Percentiles rank a stretch among this genome's conserved stretches.
These are phyloP conservation scores for Typhlichthys subterraneus DNA, from an alignment of 2,797 vertebrate species.

Conservation along the genomic window DNA sequence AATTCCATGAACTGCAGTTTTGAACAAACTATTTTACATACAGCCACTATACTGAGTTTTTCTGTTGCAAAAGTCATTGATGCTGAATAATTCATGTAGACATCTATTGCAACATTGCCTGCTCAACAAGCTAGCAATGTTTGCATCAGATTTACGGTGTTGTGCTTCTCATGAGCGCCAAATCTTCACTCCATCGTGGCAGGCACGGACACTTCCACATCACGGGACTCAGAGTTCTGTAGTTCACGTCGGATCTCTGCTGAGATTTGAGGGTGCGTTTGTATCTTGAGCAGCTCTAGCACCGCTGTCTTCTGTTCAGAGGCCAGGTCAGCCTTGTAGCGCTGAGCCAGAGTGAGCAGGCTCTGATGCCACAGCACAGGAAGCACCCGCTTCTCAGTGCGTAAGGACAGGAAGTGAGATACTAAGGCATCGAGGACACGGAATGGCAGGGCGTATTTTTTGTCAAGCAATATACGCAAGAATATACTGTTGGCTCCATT, in stretches of 20 bases:
- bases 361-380: conserved; percentile 98
- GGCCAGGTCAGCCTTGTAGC: conserved; percentile 94
- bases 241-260: conserved; percentile 90
- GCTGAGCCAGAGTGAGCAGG: conserved; percentile 90
- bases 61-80: too few relatives aligned
- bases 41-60: too few relatives aligned
- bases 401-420: conserved; percentile 95
- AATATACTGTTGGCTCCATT: conserved; percentile 98
- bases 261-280: conserved; percentile 85
- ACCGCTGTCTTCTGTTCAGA: conserved; percentile 90
- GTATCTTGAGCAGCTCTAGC: conserved; percentile 90
- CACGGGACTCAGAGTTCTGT: conserved; percentile 83
- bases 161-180: background rate
- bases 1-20: background rate
- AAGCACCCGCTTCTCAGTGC: conserved; percentile 83
- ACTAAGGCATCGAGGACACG: conserved; percentile 94
- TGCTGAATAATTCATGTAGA: too few relatives aligned
- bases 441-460: conserved; percentile 98
- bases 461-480: conserved; percentile 92
- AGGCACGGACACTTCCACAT: conserved; percentile 79
- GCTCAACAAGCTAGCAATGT: too few relatives aligned
- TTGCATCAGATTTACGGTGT: background rate
- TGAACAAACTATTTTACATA: too few relatives aligned
- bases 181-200: conserved; percentile 78
- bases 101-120: too few relatives aligned